Conservation (phyloP, 2,113 vertebrate genomes). For the Hypocryptadius cinnamomeus region DNA sequence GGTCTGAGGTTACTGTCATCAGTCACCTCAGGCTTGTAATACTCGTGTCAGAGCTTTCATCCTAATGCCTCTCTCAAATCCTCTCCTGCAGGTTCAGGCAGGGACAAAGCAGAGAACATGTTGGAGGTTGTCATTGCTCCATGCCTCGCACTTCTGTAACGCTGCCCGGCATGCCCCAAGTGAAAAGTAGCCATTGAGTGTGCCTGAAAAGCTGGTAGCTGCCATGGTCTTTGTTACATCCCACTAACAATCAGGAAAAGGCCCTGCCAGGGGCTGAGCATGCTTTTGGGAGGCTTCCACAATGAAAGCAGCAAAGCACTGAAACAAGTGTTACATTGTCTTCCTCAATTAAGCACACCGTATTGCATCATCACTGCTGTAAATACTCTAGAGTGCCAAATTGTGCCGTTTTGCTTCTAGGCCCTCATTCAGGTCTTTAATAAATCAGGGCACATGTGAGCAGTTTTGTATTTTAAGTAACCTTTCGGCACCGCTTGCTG, state of each 20-base stretch:
- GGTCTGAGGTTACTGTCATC: neutral
- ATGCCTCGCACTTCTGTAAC: accelerated
- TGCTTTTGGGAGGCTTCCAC: neutral
- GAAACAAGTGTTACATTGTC: neutral
- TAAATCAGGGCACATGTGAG: neutral
- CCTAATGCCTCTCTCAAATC: neutral
- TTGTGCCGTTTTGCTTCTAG: neutral
- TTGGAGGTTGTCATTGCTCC: neutral
- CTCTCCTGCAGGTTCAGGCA: constrained; percentile 1
- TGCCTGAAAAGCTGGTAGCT: neutral
- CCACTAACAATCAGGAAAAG: neutral
- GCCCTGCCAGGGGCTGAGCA: accelerated
- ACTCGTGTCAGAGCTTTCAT: neutral
- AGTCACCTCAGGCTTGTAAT: neutral
- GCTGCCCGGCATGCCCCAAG: accelerated
- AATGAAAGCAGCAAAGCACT: neutral
- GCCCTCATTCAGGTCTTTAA: neutral
- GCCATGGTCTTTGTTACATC: neutral
- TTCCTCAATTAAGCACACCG: neutral
- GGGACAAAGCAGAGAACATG: neutral
- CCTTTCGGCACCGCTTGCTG: neutral
- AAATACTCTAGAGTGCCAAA: neutral
- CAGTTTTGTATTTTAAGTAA: neutral
- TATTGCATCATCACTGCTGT: neutral
- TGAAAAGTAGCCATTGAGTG: neutral